Evolutionary conservation across 1,140 invertebrate species (phyloP), one percentile per base, ranked within the genome.

Genomic region (Watersipora subatra): DNA sequence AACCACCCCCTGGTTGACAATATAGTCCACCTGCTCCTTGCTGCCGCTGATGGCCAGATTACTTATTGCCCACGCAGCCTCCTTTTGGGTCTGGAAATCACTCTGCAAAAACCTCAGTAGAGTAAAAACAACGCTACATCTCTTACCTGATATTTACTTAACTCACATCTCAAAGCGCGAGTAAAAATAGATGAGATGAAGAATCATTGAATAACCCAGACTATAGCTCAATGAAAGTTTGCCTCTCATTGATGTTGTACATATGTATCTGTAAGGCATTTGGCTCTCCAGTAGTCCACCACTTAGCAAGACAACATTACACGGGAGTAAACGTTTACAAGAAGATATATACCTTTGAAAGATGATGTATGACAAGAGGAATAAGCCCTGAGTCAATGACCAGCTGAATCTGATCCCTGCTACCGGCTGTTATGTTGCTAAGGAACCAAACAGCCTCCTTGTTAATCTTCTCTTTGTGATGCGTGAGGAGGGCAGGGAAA

Each of bases 1-100:
- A 68, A 97, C 89, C 7, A 94, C 92, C 22, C 91, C 91, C 75
- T 89, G 86, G 70, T 88, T 84, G 61, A 98, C 92, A 67, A 98
- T 85, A 70, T 87, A 86, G 0, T 87, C 86, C 2, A 90, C 83
- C 82, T 99, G 95, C 63, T 93, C 88, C 73, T 87, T 87, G 69
- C 89, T 92, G 25, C 96, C 96, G 73, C 92, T 96, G 74, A 98
- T 96, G 64, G 95, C 98, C 63, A 97, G 86, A 83, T 99, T 99
- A 73, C 91, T 96, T 20, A 99, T 91, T 2, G 95, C 95, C 96
- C 96, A 99, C 0, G 94, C 93, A 19, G 95, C 95, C 83, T 98
- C 95, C 71, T 98, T 99, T 78, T 98, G 94, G 2, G 93, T 97
- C 83, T 97, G 93, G 82, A 98, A 98, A 81, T 99, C 95, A 64